Conservation (phyloP, 2,113 vertebrate genomes). For the Dipodomys spectabilis region DNA sequence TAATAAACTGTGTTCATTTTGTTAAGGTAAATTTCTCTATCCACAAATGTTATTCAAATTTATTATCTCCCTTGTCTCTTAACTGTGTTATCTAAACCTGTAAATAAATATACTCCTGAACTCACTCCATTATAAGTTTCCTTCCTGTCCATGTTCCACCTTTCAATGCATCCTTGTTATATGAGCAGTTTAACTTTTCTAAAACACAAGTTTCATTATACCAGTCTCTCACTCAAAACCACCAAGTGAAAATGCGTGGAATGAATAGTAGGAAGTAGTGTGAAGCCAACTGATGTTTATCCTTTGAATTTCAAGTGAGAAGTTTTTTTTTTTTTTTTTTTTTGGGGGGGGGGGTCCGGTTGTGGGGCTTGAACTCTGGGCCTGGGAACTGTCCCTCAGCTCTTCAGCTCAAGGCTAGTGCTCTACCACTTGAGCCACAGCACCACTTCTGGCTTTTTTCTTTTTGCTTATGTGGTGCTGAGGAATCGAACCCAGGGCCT, state of each 20-base stretch:
- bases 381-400: no score
- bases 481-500: no score
- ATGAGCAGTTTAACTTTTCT: conserved; percentile 51
- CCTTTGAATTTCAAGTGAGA: conserved; percentile 21
- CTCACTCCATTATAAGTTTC: not conserved
- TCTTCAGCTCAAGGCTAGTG: no score
- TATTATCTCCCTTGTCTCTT: not conserved
- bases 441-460: no score
- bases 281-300: not conserved
- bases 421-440: no score
- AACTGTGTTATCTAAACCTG: conserved; percentile 25
- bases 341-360: no score
- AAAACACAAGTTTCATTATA: conserved; percentile 36
- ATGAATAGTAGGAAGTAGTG: not conserved
- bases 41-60: not conserved
- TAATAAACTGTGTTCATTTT: conserved; percentile 9
- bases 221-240: not conserved
- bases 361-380: no score
- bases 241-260: not conserved
- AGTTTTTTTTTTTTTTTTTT: not conserved
- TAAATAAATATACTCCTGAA: conserved; percentile 27
- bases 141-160: conserved; percentile 25
- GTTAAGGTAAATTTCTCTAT: not conserved
- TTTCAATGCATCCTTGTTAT: conserved; percentile 31
- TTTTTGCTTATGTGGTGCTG: no score